A percentile compares a stretch with the other conserved stretches of the same genome.
These are phyloP conservation scores for Heliconius hewitsoni DNA, from an alignment of 1,140 invertebrate species.

Conservation along the genomic window DNA sequence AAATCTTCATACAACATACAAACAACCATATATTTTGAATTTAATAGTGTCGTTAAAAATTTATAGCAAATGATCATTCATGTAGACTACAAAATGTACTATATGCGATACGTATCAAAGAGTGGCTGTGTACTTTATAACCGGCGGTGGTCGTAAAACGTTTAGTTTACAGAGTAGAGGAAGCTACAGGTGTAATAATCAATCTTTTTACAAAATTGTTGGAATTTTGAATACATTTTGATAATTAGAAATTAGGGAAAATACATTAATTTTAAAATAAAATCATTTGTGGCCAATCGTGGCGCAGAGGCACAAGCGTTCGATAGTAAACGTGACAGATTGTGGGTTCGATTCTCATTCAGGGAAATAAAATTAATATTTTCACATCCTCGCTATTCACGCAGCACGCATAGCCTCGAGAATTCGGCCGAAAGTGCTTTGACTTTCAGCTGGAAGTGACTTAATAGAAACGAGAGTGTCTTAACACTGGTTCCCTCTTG, in stretches of 20 bases:
- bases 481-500: no score
- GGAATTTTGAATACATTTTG: background rate
- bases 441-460: no score
- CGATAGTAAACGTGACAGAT: no score
- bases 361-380: no score
- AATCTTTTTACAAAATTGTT: background rate
- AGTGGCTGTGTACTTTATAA: conserved; percentile 40
- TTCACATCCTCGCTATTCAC: no score
- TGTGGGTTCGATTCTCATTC: no score
- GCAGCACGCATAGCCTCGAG: no score
- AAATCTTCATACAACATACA: background rate
- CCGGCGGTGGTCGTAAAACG: conserved; percentile 38
- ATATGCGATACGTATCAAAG: conserved; percentile 39
- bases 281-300: no score
- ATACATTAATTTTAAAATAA: background rate
- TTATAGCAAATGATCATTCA: conserved; percentile 36
- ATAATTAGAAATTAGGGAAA: background rate
- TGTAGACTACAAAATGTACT: conserved; percentile 29
- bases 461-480: no score
- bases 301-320: no score
- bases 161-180: conserved; percentile 19
- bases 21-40: conserved; percentile 29
- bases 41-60: conserved; percentile 32
- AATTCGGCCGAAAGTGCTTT: no score
- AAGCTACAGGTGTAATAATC: conserved; percentile 31